Evolutionary conservation across 2,113 vertebrate genomes (phyloP), one percentile per base, ranked within the genome.

Genomic region (Macrotus californicus): DNA sequence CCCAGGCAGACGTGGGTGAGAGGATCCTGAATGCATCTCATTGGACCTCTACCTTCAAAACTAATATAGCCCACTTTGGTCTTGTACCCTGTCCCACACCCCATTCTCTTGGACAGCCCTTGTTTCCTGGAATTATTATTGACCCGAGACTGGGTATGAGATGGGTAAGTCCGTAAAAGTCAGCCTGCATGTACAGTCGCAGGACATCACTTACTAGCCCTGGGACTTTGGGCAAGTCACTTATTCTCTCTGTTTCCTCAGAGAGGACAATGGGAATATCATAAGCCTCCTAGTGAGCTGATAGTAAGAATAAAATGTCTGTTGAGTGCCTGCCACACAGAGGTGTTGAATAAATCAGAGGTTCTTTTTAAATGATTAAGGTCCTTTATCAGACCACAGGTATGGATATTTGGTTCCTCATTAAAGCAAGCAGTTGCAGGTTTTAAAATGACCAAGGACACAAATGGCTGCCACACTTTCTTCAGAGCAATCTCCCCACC

Each of bases 61-160:
- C 12, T 7, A 16, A 34, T 1, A 3, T 4, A 0, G 26, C 39
- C 5, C 10, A 4, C 56, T 67, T 72, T n/a, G 36, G 67, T 52
- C 76, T 21, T 21, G 12, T n/a, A 41, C 29, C 52, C 83, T n/a
- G 9, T n/a, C 18, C 52, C 39, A 69, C 7, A 10, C 34, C 73
- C 4, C 0, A 34, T 64, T 22, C 34, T 88, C 52, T 41, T 50
- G 2, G 18, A 52, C 13, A 66, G 39, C 26, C 48, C 80, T 43
- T 54, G 12, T 59, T 61, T 80, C 80, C 70, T 89, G 26, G 50
- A 52, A 11, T 83, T 43, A 29, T 21, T 87, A 39, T 85, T 31
- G 4, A 59, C 76, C 41, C 7, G 6, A 46, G 18, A 7, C 61
- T 52, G 9, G 50, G 7, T 67, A 36, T 41, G 50, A 88, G 79